Percentiles rank a stretch among this genome's conserved stretches.
These are phyloP conservation scores for Pangasianodon gigas DNA, from an alignment of 2,113 vertebrate species.

Conservation along the genomic window DNA sequence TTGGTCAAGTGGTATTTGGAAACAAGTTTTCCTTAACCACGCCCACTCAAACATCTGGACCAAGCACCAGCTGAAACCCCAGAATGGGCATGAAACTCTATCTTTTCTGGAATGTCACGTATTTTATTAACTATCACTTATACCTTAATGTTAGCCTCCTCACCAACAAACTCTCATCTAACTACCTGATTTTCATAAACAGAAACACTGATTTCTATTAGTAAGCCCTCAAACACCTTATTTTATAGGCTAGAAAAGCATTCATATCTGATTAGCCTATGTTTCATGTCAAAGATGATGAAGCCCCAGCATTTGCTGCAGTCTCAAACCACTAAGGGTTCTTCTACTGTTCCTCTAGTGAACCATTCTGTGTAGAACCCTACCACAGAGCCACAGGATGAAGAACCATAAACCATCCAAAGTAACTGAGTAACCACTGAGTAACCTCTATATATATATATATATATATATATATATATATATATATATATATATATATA, in stretches of 20 bases:
- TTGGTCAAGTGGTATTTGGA: not conserved
- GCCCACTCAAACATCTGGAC: not conserved
- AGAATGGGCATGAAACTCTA: not conserved
- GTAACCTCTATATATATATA: not conserved
- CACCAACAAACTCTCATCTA: not conserved
- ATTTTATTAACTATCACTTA: not conserved
- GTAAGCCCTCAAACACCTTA: not conserved
- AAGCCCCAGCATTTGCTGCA: not conserved
- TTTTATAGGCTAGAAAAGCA: not conserved
- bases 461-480: not conserved
- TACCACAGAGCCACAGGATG: not conserved
- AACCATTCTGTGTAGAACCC: not conserved
- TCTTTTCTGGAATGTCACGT: not conserved
- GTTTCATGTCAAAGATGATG: not conserved
- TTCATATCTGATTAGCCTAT: not conserved
- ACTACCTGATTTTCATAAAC: not conserved
- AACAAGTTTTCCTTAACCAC: not conserved
- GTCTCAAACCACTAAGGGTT: not conserved
- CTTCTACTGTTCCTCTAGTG: not conserved
- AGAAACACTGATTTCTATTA: not conserved
- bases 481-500: too few species aligned
- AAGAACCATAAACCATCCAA: not conserved
- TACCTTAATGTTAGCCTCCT: not conserved
- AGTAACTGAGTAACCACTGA: not conserved
- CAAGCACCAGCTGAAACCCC: not conserved